Conservation (phyloP, 2,797 vertebrate species). For the Hemitrygon akajei region DNA sequence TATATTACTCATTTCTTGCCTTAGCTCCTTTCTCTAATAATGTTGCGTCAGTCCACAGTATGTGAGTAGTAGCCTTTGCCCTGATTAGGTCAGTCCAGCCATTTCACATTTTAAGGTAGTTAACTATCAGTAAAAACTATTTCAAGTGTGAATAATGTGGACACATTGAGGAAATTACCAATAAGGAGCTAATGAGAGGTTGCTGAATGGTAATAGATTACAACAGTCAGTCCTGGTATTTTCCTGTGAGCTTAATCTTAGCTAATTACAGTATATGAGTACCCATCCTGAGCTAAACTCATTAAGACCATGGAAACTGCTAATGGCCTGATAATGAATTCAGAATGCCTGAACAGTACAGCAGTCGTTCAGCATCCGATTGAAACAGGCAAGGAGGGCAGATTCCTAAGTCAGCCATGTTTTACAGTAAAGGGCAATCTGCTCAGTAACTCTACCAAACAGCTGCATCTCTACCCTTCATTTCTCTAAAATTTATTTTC, state of each 20-base stretch:
- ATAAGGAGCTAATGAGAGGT: constrained; percentile 13
- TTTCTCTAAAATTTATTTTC: neutral
- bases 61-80: too few species aligned
- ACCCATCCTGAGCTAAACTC: constrained; percentile 4
- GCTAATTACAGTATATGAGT: constrained; percentile 14
- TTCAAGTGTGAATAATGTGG: neutral
- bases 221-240: neutral
- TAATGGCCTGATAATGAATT: constrained; percentile 17
- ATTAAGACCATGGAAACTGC: constrained; percentile 28
- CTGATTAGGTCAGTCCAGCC: neutral
- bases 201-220: neutral
- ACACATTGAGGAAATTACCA: neutral
- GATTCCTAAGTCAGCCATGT: neutral
- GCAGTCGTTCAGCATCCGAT: neutral
- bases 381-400: neutral
- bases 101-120: neutral
- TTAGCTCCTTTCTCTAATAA: neutral
- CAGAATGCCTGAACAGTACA: neutral
- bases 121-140: neutral
- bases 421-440: neutral
- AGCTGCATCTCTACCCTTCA: neutral
- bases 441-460: neutral
- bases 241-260: constrained; percentile 13
- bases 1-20: neutral
- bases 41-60: neutral